Evolutionary conservation across 2,113 vertebrate species (phyloP).

Genomic region (Neolamprologus ventralis): DNA sequence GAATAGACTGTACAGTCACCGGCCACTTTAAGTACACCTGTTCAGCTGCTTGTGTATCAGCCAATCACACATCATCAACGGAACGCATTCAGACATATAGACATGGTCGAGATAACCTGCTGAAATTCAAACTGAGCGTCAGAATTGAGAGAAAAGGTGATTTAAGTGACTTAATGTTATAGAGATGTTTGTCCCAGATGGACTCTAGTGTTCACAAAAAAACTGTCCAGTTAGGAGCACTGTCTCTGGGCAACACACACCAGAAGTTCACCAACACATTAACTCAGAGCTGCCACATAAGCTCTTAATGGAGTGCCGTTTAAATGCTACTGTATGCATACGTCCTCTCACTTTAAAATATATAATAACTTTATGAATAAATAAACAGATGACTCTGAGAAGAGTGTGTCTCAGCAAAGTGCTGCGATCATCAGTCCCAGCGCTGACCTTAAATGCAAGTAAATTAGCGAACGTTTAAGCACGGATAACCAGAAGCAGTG

Average conservation of each 20-base stretch:
- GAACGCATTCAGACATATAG: neutral
- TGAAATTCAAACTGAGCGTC: neutral
- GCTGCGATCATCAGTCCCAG: neutral
- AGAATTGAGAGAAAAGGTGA: neutral
- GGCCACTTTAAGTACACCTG: neutral
- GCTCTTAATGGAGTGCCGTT: neutral
- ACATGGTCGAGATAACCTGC: neutral
- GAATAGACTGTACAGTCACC: neutral
- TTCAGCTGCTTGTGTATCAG: neutral
- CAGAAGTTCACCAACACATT: neutral
- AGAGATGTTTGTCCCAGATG: neutral
- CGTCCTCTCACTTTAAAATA: no score
- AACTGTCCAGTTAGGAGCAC: neutral
- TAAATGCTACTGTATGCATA: neutral
- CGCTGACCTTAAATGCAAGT: neutral
- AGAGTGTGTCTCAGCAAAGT: neutral
- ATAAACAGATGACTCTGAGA: neutral
- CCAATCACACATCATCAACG: neutral
- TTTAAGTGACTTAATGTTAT: neutral
- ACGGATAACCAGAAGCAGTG: neutral
- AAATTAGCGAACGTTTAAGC: neutral
- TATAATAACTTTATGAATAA: neutral
- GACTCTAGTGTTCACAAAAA: neutral
- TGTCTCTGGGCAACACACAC: neutral
- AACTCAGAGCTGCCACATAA: conserved; percentile 19